A percentile compares a stretch with the other conserved stretches of the same genome.
phyloP scores from a whole-genome alignment of 2,113 vertebrate species.

The Crotophaga sulcirostris region DNA sequence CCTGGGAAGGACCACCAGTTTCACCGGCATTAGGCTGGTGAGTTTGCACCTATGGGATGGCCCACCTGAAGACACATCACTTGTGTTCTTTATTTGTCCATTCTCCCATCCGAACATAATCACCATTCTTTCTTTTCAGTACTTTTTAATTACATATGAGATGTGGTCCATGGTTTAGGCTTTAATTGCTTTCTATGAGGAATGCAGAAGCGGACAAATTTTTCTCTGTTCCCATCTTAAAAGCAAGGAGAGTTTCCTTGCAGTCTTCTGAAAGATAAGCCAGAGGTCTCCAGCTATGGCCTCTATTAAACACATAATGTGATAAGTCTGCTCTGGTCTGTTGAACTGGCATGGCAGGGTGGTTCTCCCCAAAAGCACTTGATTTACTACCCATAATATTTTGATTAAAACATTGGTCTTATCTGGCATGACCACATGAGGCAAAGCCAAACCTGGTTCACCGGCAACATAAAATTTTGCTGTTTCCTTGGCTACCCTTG shows the following conservation, averaged over 20 bases:
- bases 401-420: conserved; percentile 40
- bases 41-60: not conserved
- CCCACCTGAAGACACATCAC: not conserved
- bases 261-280: not conserved
- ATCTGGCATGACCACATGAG: not conserved
- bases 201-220: not conserved
- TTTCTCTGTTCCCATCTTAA: not conserved
- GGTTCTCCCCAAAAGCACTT: not conserved
- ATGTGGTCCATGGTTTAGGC: not conserved
- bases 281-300: not conserved
- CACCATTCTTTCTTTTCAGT: not conserved
- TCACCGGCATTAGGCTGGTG: not conserved
- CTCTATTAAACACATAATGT: not conserved
- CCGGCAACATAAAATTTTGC: not conserved
- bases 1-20: not conserved
- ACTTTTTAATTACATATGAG: not conserved
- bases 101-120: not conserved
- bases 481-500: not conserved
- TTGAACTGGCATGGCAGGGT: not conserved
- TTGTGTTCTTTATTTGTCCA: not conserved
- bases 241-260: not conserved
- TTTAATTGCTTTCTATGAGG: not conserved
- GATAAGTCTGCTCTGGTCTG: not conserved
- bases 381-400: not conserved
- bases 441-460: not conserved